Percentiles rank a stretch among this genome's conserved stretches.
These are phyloP conservation scores for Chloroceryle aenea DNA, from an alignment of 2,113 vertebrate genomes.

Conservation along the genomic window DNA sequence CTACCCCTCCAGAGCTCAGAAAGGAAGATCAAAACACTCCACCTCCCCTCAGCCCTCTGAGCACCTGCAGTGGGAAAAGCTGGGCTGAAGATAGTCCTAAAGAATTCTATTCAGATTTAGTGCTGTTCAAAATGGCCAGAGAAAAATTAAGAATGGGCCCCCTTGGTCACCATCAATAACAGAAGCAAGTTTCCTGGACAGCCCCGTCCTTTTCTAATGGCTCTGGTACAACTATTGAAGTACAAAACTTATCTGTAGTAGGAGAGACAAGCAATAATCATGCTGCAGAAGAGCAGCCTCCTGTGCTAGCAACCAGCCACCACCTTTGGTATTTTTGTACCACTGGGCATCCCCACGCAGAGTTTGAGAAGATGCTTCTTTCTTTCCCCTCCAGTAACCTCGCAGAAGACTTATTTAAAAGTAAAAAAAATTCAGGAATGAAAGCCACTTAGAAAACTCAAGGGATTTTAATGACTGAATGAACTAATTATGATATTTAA, in stretches of 20 bases:
- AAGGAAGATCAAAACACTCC: background rate
- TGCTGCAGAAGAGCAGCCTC: background rate
- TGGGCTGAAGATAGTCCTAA: too few species aligned
- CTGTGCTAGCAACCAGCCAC: background rate
- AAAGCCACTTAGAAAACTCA: conserved; percentile 63
- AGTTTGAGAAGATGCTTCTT: background rate
- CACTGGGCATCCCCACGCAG: too few species aligned
- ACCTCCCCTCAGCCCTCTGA: background rate
- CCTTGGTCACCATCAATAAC: fast-evolving
- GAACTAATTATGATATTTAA: conserved; percentile 16
- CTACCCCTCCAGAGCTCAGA: background rate
- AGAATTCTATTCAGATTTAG: background rate
- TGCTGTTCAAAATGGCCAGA: background rate
- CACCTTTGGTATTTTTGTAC: background rate
- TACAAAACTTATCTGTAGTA: background rate
- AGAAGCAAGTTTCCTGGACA: background rate
- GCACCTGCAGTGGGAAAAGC: background rate
- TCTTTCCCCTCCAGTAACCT: background rate
- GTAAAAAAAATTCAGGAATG: conserved; percentile 27
- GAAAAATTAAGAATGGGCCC: background rate
- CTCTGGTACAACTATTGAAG: too few species aligned
- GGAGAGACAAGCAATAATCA: background rate
- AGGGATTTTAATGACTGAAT: conserved; percentile 53
- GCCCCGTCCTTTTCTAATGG: background rate
- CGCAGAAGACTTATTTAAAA: background rate